Base-by-base conservation (phyloP, 2,888 invertebrate species). In the Drosophila meridionalis region DNA sequence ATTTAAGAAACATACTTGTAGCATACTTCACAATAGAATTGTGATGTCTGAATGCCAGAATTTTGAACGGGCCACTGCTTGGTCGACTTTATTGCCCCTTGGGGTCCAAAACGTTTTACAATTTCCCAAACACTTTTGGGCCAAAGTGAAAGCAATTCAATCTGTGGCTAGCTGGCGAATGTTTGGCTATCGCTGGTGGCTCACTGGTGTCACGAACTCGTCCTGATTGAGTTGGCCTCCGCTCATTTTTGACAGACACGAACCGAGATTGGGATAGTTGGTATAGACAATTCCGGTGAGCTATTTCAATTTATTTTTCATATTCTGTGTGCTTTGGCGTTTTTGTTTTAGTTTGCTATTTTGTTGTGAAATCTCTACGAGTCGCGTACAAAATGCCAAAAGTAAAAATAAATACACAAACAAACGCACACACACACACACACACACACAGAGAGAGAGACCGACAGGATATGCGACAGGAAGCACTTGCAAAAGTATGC, bases 401-500 rank as follows among this genome's bases (percentile, higher is more conserved):
- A 88, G 87, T 86, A 88, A 85, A 85, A 85, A 88, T 78, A 87
- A 85, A 85, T 75, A 85, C 64, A 73, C 73, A 62, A 57, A 47
- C 48, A 56, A 26, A 28, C 14, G 36, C 34, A 53, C 30, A 47
- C 45, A 48, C 42, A 48, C 11, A 47, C 45, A 53, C 36, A 59
- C 45, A 48, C 32, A 52, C 45, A 42, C 20, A 47, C 20, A 69
- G 48, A 61, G 20, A 73, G 11, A 73, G 34, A 60, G 72, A 47
- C 66, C 53, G 58, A 0, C 61, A 68, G 76, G 76, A 68, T 55
- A 75, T 67, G 69, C 75, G 63, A 58, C 70, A 78, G 84, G 87
- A 85, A 88, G 82, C 89, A 88, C 89, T 85, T 83, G 83, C 78
- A 81, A 85, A 87, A 85, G 87, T 85, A 83, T 83, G 89, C 84